Conservation (phyloP, 2,113 vertebrate species). For the Puffinus mauretanicus region DNA sequence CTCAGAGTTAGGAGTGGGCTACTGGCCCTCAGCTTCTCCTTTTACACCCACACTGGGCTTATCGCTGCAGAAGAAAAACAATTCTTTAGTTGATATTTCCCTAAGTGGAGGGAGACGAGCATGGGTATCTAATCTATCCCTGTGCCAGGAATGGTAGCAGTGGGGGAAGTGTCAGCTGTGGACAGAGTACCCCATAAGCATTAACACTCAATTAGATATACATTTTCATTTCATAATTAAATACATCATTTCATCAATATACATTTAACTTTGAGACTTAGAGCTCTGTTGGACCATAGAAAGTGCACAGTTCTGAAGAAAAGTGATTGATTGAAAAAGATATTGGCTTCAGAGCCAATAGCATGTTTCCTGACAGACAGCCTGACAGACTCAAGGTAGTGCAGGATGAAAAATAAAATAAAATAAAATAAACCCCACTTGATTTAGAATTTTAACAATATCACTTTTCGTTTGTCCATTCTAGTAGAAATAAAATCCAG, state of each 20-base stretch:
- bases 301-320: not conserved
- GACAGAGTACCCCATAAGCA: rapidly evolving
- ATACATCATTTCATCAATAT: not conserved
- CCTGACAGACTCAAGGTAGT: not conserved
- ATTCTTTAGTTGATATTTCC: not conserved
- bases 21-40: rapidly evolving
- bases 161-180: not conserved
- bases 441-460: not conserved
- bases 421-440: not conserved
- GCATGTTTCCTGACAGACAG: not conserved
- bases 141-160: not conserved
- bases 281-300: not conserved
- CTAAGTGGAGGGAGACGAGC: not conserved
- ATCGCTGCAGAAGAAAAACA: not conserved
- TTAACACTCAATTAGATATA: not conserved
- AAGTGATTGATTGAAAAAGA: not conserved
- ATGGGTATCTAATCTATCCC: not conserved
- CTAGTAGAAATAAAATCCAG: not conserved
- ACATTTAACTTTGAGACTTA: not conserved
- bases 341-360: not conserved
- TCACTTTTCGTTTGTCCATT: not conserved
- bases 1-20: not conserved
- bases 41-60: not conserved
- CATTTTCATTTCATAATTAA: not conserved
- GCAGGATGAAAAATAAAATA: not conserved